Percentiles rank a stretch among this genome's conserved stretches.
Evolutionary conservation across 2,113 vertebrate species (phyloP).

Genomic region (Tapirus terrestris): DNA sequence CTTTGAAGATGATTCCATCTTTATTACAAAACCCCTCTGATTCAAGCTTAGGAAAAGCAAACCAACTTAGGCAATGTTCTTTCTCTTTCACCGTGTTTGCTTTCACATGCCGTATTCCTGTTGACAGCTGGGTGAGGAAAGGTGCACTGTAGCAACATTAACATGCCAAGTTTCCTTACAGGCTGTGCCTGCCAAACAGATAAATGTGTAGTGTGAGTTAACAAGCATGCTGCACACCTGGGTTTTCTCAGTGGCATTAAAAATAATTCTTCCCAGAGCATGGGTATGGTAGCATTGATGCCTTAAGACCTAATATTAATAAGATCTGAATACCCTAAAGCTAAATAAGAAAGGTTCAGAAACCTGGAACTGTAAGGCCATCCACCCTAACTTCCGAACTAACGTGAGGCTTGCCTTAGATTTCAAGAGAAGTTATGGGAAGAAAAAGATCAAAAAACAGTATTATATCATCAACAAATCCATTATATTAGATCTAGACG

Average conservation of each 20-base stretch:
- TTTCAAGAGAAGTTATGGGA: not conserved
- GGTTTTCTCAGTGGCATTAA: slow-evolving; percentile 31
- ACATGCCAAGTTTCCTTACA: not conserved
- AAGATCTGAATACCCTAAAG: slow-evolving; percentile 3
- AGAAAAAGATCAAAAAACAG: not conserved
- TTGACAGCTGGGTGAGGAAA: not conserved
- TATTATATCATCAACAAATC: not conserved
- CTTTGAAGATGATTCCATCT: not conserved
- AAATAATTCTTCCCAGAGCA: slow-evolving; percentile 53
- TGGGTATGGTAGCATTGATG: not conserved
- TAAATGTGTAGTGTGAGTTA: slow-evolving; percentile 55
- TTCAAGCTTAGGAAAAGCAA: not conserved
- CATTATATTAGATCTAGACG: not conserved
- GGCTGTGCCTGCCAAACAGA: slow-evolving; percentile 46
- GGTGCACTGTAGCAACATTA: not conserved
- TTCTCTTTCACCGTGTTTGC: not conserved
- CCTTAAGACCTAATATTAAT: slow-evolving; percentile 8
- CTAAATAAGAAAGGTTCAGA: slow-evolving; percentile 10
- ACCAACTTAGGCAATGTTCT: not conserved
- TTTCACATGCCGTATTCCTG: not conserved
- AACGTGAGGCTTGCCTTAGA: not conserved
- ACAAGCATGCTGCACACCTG: slow-evolving; percentile 3
- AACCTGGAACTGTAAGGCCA: not conserved
- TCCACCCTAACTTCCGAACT: not conserved
- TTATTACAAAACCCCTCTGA: not conserved